phyloP scores from a whole-genome alignment of 2,888 invertebrate genomes.

The Noctua janthe region DNA sequence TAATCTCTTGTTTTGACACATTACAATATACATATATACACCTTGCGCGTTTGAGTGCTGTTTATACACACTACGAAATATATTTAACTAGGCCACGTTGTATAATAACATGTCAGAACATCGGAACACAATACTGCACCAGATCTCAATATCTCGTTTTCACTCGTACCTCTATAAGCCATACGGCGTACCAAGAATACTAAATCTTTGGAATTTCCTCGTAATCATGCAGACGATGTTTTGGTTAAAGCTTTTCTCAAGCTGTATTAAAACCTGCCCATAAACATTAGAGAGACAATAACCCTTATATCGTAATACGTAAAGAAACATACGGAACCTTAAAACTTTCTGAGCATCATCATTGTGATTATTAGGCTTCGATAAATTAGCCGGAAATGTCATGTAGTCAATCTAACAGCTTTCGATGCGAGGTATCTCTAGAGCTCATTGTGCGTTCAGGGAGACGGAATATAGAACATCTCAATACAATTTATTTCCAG shows the following conservation, averaged over 20 bases:
- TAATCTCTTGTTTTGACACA: constrained; percentile 38
- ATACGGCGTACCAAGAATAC: not conserved
- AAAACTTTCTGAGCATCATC: not conserved
- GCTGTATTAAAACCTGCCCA: not conserved
- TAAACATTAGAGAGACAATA: not conserved
- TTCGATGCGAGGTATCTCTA: not conserved
- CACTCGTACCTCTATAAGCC: not conserved
- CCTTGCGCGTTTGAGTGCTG: constrained; percentile 8
- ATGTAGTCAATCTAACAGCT: not conserved
- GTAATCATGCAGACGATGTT: not conserved
- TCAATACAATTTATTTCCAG: not conserved
- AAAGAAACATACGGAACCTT: not conserved
- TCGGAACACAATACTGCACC: not conserved
- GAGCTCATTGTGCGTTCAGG: not conserved
- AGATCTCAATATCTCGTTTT: not conserved
- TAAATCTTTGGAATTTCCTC: not conserved
- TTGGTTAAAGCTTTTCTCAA: not conserved
- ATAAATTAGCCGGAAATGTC: not conserved
- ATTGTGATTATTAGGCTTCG: not conserved
- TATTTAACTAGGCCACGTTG: constrained; percentile 1
- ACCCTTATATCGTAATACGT: not conserved
- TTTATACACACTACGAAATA: not conserved
- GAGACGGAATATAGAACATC: not conserved
- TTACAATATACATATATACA: constrained; percentile 15
- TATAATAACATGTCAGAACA: constrained; percentile 15